phyloP scores from a whole-genome alignment of 2,888 invertebrate species.

The Drosophila recens region DNA sequence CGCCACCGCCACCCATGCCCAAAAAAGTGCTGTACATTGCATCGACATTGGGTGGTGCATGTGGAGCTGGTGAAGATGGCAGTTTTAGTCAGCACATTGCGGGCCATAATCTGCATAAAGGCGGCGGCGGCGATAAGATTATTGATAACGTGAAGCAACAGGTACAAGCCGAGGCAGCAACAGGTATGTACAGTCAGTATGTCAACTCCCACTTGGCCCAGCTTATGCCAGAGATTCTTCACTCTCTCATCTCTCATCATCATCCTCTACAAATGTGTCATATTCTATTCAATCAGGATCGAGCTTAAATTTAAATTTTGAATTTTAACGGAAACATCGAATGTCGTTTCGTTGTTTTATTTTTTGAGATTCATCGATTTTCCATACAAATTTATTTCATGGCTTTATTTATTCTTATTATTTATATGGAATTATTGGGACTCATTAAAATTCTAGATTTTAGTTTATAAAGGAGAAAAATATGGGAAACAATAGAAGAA shows the following conservation, averaged over 20 bases:
- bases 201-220: constrained; percentile 5
- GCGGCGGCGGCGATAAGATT: constrained; percentile 75
- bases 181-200: constrained; percentile 82
- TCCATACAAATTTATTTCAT: no score
- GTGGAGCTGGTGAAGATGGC: constrained; percentile 20
- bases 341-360: no score
- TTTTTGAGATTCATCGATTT: no score
- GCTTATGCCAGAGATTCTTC: not conserved
- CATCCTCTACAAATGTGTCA: no score
- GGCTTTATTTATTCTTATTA: no score
- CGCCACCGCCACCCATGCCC: constrained; percentile 82
- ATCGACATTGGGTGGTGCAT: constrained; percentile 19
- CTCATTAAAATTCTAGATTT: no score
- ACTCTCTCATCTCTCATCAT: not conserved
- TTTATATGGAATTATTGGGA: no score
- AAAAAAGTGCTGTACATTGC: constrained; percentile 74
- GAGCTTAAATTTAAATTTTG: no score
- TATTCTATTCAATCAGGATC: no score
- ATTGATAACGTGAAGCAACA: constrained; percentile 83
- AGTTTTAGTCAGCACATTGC: constrained; percentile 75
- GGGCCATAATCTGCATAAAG: constrained; percentile 73
- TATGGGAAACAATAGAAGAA: no score
- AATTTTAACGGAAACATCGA: no score
- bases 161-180: constrained; percentile 84
- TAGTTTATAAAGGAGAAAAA: no score